A percentile compares a stretch with the other conserved stretches of the same genome.
Evolutionary conservation across 2,113 vertebrate genomes (phyloP).

Genomic region (Lutjanus erythropterus): DNA sequence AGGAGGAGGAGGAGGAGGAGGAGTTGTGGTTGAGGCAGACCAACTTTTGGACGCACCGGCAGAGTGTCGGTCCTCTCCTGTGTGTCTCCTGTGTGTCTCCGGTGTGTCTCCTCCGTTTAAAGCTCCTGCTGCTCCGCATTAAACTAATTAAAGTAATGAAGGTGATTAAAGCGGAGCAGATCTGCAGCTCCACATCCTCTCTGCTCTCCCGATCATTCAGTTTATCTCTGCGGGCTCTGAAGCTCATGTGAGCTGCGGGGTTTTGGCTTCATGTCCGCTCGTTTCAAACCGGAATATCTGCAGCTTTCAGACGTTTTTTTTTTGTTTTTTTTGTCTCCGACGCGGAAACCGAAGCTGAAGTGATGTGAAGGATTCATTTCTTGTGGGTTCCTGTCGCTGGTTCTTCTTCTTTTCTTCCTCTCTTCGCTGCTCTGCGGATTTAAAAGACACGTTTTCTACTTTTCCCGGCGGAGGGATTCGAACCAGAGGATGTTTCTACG

Average conservation of each 20-base stretch:
- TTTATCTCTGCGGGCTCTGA: conserved; percentile 15
- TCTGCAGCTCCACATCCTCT: conserved; percentile 25
- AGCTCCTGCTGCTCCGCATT: conserved; percentile 38
- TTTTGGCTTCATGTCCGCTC: neutral
- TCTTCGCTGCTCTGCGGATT: neutral
- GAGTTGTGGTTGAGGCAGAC: conserved; percentile 20
- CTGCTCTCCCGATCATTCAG: neutral
- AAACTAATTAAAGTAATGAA: conserved; percentile 51
- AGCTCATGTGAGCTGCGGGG: neutral
- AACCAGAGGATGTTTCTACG: neutral
- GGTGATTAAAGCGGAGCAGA: conserved; percentile 34
- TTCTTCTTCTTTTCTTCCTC: neutral
- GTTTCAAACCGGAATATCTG: neutral
- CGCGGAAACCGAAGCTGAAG: neutral
- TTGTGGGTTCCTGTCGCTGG: too few species aligned
- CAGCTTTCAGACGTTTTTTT: neutral
- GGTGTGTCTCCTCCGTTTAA: neutral
- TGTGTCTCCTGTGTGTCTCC: neutral
- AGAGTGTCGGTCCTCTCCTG: neutral
- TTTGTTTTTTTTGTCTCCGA: too few species aligned
- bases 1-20: conserved; percentile 4
- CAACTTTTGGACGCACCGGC: conserved; percentile 23
- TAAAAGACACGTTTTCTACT: neutral
- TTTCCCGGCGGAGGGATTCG: neutral
- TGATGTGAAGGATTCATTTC: neutral